Conservation (phyloP, 2,797 vertebrate species). For the Phylloscopus collybita region DNA sequence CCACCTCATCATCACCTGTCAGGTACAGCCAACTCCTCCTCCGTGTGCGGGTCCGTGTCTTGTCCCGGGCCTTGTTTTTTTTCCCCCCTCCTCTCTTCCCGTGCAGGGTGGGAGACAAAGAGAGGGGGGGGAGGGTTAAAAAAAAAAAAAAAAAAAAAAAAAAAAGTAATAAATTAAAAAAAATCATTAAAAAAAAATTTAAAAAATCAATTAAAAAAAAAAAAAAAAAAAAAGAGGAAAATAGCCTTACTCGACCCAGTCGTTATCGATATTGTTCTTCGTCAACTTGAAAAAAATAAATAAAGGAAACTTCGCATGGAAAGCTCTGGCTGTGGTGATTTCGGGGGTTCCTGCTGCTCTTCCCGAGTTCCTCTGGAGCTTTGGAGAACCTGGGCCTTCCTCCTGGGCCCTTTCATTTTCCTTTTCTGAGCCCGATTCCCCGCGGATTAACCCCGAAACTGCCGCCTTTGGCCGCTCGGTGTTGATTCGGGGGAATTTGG, state of each 20-base stretch:
- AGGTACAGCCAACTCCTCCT: too few relatives aligned
- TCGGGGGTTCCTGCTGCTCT: background rate
- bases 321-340: background rate
- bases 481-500: background rate
- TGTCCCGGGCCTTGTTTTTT: too few relatives aligned
- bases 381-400: background rate
- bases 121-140: too few relatives aligned
- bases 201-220: background rate
- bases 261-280: constrained; percentile 41
- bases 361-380: background rate
- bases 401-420: too few relatives aligned
- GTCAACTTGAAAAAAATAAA: constrained; percentile 58
- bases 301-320: constrained; percentile 54
- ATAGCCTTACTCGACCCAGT: constrained; percentile 69
- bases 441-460: too few relatives aligned
- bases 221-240: background rate
- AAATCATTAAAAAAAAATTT: background rate
- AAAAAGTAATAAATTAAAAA: background rate
- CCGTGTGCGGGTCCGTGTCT: too few relatives aligned
- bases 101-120: background rate
- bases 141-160: too few relatives aligned
- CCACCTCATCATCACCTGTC: background rate
- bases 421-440: background rate
- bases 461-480: background rate
- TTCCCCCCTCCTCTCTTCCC: background rate